Evolutionary conservation across 2,797 vertebrate species (phyloP).

Genomic region (Sebastiscus albofasciatus): DNA sequence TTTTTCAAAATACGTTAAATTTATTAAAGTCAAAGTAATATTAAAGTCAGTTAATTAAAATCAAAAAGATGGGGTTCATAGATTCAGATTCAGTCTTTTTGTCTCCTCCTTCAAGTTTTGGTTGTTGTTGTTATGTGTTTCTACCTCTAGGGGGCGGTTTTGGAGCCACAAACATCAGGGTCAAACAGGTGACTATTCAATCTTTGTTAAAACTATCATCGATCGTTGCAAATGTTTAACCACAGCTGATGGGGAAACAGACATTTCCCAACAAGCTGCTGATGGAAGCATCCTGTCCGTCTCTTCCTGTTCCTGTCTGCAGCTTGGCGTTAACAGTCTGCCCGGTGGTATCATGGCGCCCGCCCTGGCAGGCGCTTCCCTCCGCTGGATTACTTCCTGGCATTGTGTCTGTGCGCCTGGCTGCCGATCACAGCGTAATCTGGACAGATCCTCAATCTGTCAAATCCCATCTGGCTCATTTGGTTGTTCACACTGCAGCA

Average conservation of each 20-base stretch:
- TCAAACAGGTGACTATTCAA: neutral
- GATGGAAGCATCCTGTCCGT: neutral
- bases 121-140: neutral
- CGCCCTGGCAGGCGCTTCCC: neutral
- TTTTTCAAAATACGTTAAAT: neutral
- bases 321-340: neutral
- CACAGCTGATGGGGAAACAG: neutral
- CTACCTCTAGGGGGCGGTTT: neutral
- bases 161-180: too few relatives aligned
- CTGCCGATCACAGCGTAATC: constrained; percentile 35
- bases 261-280: neutral
- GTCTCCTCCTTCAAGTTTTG: neutral
- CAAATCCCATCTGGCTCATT: constrained; percentile 41
- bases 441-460: constrained; percentile 24
- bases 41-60: too few relatives aligned
- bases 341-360: neutral
- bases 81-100: neutral
- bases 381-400: constrained; percentile 21
- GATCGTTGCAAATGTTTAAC: neutral
- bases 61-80: neutral
- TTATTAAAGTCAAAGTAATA: too few relatives aligned
- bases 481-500: constrained; percentile 4
- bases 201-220: neutral
- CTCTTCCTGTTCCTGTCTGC: neutral
- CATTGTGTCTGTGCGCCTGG: neutral